phyloP scores from a whole-genome alignment of 92 coral and sea anemone species.

The Anthopleura xanthogrammica region DNA sequence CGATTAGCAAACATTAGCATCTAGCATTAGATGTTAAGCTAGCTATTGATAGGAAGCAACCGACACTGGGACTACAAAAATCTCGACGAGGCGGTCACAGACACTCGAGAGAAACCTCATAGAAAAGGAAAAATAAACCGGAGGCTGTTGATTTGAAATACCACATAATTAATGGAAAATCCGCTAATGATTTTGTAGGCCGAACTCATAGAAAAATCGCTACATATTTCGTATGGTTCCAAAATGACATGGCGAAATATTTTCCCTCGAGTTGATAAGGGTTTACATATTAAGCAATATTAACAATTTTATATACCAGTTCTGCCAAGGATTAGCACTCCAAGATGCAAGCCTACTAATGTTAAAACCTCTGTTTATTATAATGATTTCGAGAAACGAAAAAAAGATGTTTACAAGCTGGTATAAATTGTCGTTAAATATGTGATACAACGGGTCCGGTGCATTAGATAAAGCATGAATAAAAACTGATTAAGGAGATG shows the following conservation, averaged over 20 bases:
- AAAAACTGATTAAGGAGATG: neutral
- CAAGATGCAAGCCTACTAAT: neutral
- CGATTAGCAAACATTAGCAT: neutral
- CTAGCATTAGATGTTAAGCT: neutral
- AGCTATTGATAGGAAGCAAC: neutral
- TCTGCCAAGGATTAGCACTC: neutral
- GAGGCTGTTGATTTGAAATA: conserved; percentile 7
- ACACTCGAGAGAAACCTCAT: neutral
- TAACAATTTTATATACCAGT: neutral
- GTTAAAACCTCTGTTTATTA: neutral
- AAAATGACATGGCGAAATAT: neutral
- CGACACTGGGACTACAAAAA: neutral
- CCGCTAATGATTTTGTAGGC: neutral
- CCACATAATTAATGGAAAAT: conserved; percentile 11
- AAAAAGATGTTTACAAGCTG: neutral
- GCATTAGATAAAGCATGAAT: neutral
- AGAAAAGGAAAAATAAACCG: neutral
- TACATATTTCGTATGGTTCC: neutral
- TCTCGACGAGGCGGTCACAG: neutral
- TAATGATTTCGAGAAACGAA: neutral
- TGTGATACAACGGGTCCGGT: neutral
- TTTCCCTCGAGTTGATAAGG: neutral
- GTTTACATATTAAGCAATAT: neutral
- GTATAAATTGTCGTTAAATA: neutral
- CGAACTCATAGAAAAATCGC: neutral